These are phyloP conservation scores for Phania funesta DNA, from an alignment of 2,888 invertebrate species.

Conservation along the genomic window DNA sequence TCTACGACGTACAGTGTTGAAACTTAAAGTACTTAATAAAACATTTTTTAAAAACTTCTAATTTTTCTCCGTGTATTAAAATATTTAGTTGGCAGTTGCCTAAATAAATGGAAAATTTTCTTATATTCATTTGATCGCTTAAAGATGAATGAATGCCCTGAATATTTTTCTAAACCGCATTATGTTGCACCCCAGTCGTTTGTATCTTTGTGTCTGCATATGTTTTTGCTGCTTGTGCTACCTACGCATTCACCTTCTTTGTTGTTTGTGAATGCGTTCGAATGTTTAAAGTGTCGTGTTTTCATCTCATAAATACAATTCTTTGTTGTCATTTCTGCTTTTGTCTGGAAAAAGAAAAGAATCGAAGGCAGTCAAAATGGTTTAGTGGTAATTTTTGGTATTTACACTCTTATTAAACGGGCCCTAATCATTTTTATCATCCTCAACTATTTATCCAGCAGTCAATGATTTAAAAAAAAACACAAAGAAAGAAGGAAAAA, in stretches of 20 bases:
- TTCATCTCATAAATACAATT: slow-evolving; percentile 47
- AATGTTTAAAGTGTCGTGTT: slow-evolving; percentile 46
- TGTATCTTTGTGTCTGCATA: not conserved
- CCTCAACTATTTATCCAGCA: slow-evolving; percentile 8
- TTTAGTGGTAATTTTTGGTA: slow-evolving; percentile 25
- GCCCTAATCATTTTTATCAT: slow-evolving; percentile 23
- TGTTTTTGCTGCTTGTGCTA: slow-evolving; percentile 22
- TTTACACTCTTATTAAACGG: slow-evolving; percentile 12
- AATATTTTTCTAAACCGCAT: slow-evolving; percentile 30
- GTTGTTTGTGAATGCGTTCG: not conserved
- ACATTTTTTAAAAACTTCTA: no score
- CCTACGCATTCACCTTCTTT: slow-evolving; percentile 31
- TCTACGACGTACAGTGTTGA: no score
- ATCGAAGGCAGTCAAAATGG: not conserved
- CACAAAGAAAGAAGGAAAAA: not conserved
- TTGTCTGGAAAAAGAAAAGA: not conserved
- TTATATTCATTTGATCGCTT: not conserved
- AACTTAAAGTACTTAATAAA: no score
- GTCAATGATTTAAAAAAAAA: no score
- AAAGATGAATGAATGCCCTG: not conserved
- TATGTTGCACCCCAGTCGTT: slow-evolving; percentile 26
- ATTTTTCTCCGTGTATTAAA: not conserved
- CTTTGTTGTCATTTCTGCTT: slow-evolving; percentile 12
- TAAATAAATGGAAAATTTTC: slow-evolving; percentile 34
- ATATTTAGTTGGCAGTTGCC: not conserved